Evolutionary conservation across 30 jellyfish, hydroid and myxozoan species (phyloP).

Genomic region (Aurelia aurita): DNA sequence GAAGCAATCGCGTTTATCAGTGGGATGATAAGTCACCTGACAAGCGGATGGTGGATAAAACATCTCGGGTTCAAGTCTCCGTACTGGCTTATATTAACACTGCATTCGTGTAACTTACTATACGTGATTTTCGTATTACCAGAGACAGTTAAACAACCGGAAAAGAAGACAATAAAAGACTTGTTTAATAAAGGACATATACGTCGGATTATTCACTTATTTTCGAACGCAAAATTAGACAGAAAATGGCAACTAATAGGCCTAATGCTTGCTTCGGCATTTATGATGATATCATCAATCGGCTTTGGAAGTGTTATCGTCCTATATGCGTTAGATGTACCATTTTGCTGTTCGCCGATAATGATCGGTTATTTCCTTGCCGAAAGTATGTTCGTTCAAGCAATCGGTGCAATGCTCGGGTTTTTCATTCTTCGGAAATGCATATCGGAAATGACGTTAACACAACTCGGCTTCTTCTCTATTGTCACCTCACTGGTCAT

Average conservation of each 20-base stretch:
- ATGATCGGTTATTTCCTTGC: constrained; percentile 97
- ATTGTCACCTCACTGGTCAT: constrained; percentile 81
- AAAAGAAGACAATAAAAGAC: constrained; percentile 50
- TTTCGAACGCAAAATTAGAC: constrained; percentile 53
- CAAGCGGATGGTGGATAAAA: constrained; percentile 99
- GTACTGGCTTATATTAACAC: constrained; percentile 78
- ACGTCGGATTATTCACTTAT: constrained; percentile 53
- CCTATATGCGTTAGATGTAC: constrained; percentile 88
- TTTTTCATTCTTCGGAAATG: constrained; percentile 69
- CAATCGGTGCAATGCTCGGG: constrained; percentile 95
- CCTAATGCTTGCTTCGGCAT: constrained; percentile 88
- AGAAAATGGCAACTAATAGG: constrained; percentile 80
- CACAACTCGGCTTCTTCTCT: constrained; percentile 90
- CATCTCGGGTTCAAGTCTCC: constrained; percentile 98
- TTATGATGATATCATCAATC: constrained; percentile 93
- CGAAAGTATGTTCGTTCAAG: constrained; percentile 97
- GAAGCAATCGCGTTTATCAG: constrained; percentile 96
- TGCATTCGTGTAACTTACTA: constrained; percentile 66
- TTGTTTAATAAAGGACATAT: constrained; percentile 77
- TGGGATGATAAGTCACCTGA: constrained; percentile 96
- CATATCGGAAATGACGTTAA: constrained; percentile 86
- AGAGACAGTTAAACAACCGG: constrained; percentile 71
- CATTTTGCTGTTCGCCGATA: constrained; percentile 96
- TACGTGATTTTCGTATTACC: constrained; percentile 70
- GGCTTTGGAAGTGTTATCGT: constrained; percentile 98